Conservation (phyloP, 1,140 invertebrate genomes). For the Philopotamus ludificatus region DNA sequence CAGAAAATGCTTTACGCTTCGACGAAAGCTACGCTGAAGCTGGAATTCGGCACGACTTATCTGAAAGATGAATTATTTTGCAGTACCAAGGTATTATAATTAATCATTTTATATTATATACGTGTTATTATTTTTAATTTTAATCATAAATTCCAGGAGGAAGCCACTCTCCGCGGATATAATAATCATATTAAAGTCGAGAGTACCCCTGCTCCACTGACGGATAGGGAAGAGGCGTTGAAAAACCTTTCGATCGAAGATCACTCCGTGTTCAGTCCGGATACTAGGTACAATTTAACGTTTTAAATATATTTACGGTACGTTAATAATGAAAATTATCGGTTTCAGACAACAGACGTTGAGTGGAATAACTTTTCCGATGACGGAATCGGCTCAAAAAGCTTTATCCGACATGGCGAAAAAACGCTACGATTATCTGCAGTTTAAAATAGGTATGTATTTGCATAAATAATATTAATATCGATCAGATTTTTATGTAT, state of each 20-base stretch:
- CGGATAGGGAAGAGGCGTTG: conserved; percentile 85
- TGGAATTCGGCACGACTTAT: conserved; percentile 92
- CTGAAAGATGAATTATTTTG: conserved; percentile 93
- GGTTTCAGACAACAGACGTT: conserved; percentile 80
- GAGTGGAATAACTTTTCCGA: conserved; percentile 88
- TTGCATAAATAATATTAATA: not conserved
- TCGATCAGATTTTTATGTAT: not conserved
- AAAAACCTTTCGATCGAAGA: conserved; percentile 76
- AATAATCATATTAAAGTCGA: conserved; percentile 74
- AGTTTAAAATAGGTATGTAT: conserved; percentile 67
- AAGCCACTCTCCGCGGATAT: conserved; percentile 81
- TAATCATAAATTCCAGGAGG: conserved; percentile 59
- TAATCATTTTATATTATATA: conserved; percentile 12
- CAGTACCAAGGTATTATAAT: conserved; percentile 63
- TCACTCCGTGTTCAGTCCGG: conserved; percentile 75
- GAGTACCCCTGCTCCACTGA: conserved; percentile 83
- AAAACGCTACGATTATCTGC: conserved; percentile 71
- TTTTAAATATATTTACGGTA: not conserved
- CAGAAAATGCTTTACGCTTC: conserved; percentile 99
- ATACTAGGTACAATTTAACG: conserved; percentile 58
- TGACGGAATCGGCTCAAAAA: conserved; percentile 77
- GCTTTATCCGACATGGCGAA: conserved; percentile 68
- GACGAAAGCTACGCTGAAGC: conserved; percentile 96
- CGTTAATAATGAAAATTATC: conserved; percentile 29
- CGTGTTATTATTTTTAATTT: conserved; percentile 1